These are phyloP conservation scores for Cybosia mesomella DNA, from an alignment of 2,888 invertebrate genomes.

Conservation along the genomic window DNA sequence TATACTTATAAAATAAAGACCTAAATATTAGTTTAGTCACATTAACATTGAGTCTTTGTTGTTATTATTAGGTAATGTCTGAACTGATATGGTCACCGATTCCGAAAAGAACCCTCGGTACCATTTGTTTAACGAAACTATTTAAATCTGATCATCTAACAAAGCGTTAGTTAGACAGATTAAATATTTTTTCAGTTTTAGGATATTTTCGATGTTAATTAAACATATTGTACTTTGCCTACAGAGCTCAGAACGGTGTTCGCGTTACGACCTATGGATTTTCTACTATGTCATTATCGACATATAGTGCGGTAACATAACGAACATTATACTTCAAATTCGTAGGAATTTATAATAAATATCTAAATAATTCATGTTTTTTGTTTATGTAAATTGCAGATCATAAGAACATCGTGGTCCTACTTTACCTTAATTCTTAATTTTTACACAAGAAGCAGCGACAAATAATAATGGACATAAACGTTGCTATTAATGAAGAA, in stretches of 20 bases:
- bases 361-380: not conserved
- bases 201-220: not conserved
- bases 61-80: no score
- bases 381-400: constrained; percentile 51
- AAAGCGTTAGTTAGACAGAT: no score
- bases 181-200: not conserved
- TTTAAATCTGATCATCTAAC: no score
- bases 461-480: not conserved
- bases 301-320: constrained; percentile 56
- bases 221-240: constrained; percentile 20
- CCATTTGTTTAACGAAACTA: no score
- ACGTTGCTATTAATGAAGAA: no score
- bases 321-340: no score
- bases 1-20: no score
- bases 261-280: constrained; percentile 62
- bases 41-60: no score
- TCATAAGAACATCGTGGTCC: constrained; percentile 63
- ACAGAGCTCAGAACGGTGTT: constrained; percentile 58
- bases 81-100: no score
- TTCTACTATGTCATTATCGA: constrained; percentile 57
- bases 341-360: no score
- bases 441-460: constrained; percentile 34
- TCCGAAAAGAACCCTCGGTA: no score
- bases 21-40: no score
- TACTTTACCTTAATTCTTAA: constrained; percentile 62